phyloP scores from a whole-genome alignment of 2,888 invertebrate genomes.

The Carterocephalus palaemon region DNA sequence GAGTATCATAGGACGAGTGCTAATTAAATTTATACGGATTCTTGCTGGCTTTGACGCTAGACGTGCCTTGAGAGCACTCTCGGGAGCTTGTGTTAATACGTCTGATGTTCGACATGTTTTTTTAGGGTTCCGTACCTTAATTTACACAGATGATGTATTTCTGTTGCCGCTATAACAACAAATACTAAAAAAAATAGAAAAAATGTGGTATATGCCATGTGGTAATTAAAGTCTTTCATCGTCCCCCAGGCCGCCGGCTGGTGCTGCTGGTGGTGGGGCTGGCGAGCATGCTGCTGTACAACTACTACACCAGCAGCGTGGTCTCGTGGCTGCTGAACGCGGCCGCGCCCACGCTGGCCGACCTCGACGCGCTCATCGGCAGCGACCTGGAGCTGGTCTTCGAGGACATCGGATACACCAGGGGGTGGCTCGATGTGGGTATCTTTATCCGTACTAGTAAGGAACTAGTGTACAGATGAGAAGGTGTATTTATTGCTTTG shows the following conservation, averaged over 20 bases:
- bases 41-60: constrained; percentile 11
- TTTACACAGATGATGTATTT: no score
- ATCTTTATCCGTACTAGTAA: background rate
- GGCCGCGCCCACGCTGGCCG: constrained; percentile 62
- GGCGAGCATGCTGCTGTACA: constrained; percentile 73
- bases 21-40: constrained; percentile 17
- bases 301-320: constrained; percentile 80
- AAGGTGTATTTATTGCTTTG: background rate
- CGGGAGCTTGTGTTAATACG: no score
- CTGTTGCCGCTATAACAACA: no score
- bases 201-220: no score
- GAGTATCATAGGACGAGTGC: constrained; percentile 24
- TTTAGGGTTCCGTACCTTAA: no score
- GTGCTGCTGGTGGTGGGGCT: constrained; percentile 57
- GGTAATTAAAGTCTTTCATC: no score
- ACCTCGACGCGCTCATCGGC: constrained; percentile 67
- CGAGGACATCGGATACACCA: constrained; percentile 73
- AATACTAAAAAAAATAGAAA: no score
- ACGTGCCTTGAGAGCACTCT: no score
- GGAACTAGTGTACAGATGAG: no score
- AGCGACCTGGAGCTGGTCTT: constrained; percentile 73
- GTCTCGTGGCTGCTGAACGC: constrained; percentile 79
- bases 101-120: no score
- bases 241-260: constrained; percentile 58
- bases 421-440: constrained; percentile 64